Evolutionary conservation across 2,113 vertebrate species (phyloP).

Genomic region (Balaenoptera acutorostrata): DNA sequence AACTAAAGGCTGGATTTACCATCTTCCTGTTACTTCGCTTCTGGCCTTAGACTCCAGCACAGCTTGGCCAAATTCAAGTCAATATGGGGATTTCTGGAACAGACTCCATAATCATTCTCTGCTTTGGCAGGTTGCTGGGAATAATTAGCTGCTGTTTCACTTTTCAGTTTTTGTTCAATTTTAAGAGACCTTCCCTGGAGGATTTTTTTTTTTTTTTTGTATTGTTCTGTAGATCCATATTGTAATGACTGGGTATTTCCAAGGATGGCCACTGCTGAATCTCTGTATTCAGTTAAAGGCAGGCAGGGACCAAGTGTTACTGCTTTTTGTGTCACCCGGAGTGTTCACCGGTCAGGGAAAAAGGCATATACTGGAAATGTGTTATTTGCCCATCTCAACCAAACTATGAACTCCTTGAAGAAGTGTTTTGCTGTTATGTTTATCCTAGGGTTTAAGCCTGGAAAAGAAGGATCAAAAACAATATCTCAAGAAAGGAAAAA

Average conservation of each 20-base stretch:
- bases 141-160: neutral
- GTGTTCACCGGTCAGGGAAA: neutral
- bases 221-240: neutral
- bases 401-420: neutral
- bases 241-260: neutral
- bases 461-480: neutral
- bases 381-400: neutral
- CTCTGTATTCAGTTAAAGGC: neutral
- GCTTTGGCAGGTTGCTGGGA: neutral
- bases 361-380: neutral
- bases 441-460: neutral
- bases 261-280: neutral
- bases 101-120: neutral
- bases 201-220: neutral
- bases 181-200: neutral
- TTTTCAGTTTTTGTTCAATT: neutral
- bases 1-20: neutral
- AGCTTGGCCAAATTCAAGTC: neutral
- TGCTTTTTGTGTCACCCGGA: neutral
- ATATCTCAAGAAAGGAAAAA: neutral
- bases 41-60: neutral
- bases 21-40: neutral
- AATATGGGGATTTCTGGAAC: neutral
- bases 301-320: neutral
- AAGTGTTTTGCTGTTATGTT: neutral